Percentiles rank a stretch among this genome's conserved stretches.
Conservation (phyloP, 92 coral and sea anemone species). For the Palythoa grandis region DNA sequence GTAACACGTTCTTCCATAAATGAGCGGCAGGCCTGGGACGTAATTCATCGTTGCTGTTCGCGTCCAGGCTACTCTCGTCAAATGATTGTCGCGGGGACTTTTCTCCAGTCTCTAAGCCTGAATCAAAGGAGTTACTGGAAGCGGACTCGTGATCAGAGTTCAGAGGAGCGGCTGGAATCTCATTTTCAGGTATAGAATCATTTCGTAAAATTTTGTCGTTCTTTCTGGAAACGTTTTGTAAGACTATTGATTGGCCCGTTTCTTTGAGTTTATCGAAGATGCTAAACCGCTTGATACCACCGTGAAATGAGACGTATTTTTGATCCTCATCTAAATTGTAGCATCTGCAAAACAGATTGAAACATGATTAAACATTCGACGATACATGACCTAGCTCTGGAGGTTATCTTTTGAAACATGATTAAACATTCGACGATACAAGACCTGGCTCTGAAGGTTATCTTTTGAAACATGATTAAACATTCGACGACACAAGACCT, state of each 20-base stretch:
- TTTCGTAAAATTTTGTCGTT: neutral
- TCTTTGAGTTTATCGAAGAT: conserved; percentile 26
- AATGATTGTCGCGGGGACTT: conserved; percentile 6
- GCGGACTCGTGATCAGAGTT: neutral
- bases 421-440: too few relatives aligned
- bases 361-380: neutral
- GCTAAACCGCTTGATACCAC: conserved; percentile 7
- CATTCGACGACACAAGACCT: too few relatives aligned
- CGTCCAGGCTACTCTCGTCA: conserved; percentile 13
- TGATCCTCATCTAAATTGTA: conserved; percentile 25
- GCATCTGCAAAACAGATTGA: conserved; percentile 5
- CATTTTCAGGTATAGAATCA: conserved; percentile 7
- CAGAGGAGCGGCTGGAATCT: neutral
- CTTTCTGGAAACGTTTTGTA: conserved; percentile 24
- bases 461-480: neutral
- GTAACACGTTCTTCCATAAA: conserved; percentile 30
- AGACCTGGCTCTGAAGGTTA: too few relatives aligned
- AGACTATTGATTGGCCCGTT: neutral
- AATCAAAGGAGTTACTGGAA: conserved; percentile 7
- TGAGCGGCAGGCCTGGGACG: conserved; percentile 2
- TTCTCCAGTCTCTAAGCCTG: conserved; percentile 29
- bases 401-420: neutral
- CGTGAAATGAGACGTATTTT: conserved; percentile 32
- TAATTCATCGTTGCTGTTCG: neutral
- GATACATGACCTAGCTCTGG: too few relatives aligned